Conservation (phyloP, 2,888 invertebrate species). For the Agonum fuliginosum region DNA sequence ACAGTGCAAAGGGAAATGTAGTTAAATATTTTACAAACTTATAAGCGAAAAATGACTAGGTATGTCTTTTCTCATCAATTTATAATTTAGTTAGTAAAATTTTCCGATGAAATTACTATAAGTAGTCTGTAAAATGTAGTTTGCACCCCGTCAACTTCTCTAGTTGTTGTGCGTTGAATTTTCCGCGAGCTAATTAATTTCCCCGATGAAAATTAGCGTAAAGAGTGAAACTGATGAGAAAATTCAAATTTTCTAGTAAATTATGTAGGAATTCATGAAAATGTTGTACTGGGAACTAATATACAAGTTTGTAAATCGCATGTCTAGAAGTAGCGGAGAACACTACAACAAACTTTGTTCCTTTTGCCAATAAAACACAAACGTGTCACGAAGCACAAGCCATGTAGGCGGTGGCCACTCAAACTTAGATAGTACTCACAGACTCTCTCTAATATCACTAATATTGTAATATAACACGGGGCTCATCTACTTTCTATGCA, state of each 20-base stretch:
- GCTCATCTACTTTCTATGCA: no score
- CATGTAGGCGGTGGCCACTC: no score
- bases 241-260: slow-evolving; percentile 19
- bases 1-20: no score
- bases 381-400: neutral
- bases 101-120: no score
- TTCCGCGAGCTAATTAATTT: slow-evolving; percentile 19
- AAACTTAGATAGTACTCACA: no score
- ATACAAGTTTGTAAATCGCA: slow-evolving; percentile 33
- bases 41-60: no score
- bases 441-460: no score
- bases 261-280: slow-evolving; percentile 27
- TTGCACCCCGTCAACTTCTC: neutral
- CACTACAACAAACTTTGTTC: neutral
- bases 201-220: slow-evolving; percentile 22
- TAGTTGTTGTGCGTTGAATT: slow-evolving; percentile 3
- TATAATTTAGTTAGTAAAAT: no score
- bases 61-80: no score
- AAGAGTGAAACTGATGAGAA: slow-evolving; percentile 29
- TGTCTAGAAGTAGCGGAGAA: neutral
- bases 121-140: no score
- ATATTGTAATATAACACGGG: no score
- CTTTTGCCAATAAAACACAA: neutral
- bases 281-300: slow-evolving; percentile 15
- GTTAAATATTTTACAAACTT: no score